These are phyloP conservation scores for Lycophotia porphyrea DNA, from an alignment of 2,888 invertebrate genomes.

Conservation along the genomic window DNA sequence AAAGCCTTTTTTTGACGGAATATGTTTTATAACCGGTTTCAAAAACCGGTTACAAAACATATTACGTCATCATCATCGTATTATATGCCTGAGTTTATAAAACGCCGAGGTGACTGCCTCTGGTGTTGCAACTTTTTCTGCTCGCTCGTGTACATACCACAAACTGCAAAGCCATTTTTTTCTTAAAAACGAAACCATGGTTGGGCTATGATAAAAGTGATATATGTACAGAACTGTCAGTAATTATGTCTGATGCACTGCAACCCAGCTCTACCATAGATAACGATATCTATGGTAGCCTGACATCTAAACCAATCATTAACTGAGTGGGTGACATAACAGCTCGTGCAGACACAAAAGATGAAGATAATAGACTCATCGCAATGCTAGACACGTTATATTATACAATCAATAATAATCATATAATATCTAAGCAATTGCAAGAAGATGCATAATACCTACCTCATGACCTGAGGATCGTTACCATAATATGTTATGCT, in stretches of 20 bases:
- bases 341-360: slow-evolving; percentile 3
- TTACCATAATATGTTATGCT: background rate
- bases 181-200: background rate
- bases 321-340: background rate
- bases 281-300: no score
- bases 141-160: background rate
- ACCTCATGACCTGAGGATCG: slow-evolving; percentile 1
- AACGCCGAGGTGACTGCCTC: background rate
- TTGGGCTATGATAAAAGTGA: background rate
- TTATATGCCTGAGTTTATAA: background rate
- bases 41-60: background rate
- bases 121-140: background rate
- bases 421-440: background rate
- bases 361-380: slow-evolving; percentile 20
- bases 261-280: background rate
- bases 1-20: background rate
- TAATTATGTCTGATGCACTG: background rate
- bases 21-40: no score
- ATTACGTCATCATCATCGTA: background rate
- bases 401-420: slow-evolving; percentile 31
- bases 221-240: background rate
- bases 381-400: slow-evolving; percentile 44
- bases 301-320: slow-evolving; percentile 5
- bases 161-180: background rate
- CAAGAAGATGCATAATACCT: slow-evolving; percentile 19